Percentiles rank a stretch among this genome's conserved stretches.
phyloP scores from a whole-genome alignment of 1,140 invertebrate genomes.

The Psix sp. region DNA sequence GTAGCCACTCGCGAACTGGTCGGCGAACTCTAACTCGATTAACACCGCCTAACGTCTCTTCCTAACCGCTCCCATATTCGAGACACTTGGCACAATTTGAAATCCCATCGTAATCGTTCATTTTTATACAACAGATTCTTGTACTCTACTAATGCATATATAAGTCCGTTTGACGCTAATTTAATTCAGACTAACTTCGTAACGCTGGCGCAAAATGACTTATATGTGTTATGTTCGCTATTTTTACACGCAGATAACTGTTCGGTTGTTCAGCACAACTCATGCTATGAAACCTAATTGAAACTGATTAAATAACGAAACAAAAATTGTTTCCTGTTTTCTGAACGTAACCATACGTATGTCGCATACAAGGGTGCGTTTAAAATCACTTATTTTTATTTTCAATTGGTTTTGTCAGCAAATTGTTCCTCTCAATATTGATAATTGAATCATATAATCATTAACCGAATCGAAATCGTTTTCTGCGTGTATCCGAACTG shows the following conservation, averaged over 20 bases:
- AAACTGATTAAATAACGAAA: too few species aligned
- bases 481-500: neutral
- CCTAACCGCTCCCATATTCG: constrained; percentile 51
- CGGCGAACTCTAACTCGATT: constrained; percentile 71
- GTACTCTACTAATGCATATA: constrained; percentile 38
- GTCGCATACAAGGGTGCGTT: too few species aligned
- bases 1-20: constrained; percentile 73
- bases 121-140: neutral
- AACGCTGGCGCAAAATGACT: constrained; percentile 40
- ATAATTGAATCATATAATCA: too few species aligned
- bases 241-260: constrained; percentile 4
- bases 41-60: constrained; percentile 72
- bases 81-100: constrained; percentile 42
- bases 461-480: too few species aligned
- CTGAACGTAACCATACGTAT: too few species aligned
- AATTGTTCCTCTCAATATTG: too few species aligned
- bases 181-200: constrained; percentile 37
- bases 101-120: too few species aligned
- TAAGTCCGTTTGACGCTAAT: constrained; percentile 43
- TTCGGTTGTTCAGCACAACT: too few species aligned
- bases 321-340: too few species aligned
- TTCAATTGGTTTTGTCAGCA: too few species aligned
- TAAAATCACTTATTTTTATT: too few species aligned
- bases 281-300: too few species aligned
- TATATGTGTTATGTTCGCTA: constrained; percentile 19